phyloP scores from a whole-genome alignment of 2,888 invertebrate genomes.

The Ecliptopera silaceata region DNA sequence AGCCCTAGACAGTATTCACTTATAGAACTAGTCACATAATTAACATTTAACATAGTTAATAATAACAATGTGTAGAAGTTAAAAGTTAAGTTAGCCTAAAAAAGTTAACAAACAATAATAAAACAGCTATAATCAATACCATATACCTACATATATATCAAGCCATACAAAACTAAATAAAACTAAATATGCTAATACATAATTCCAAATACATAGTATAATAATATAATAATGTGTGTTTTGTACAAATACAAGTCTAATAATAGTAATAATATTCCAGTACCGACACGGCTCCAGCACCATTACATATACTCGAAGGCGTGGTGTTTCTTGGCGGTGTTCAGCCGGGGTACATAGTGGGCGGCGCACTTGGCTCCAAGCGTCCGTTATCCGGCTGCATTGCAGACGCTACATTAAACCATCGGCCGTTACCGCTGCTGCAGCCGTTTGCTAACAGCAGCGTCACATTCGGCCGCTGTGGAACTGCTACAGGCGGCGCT shows the following conservation, averaged over 20 bases:
- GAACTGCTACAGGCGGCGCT: conserved; percentile 61
- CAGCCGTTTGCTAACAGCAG: conserved; percentile 63
- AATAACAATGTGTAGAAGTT: too few relatives aligned
- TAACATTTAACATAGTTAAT: too few relatives aligned
- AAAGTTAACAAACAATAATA: too few relatives aligned
- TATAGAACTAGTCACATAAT: too few relatives aligned
- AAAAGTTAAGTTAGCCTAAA: too few relatives aligned
- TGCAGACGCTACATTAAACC: conserved; percentile 95
- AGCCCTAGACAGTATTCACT: too few relatives aligned
- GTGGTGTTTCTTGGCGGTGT: conserved; percentile 94
- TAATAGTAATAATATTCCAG: conserved; percentile 60
- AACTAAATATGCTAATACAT: too few relatives aligned
- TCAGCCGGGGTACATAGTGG: conserved; percentile 83
- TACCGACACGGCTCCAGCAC: conserved; percentile 81
- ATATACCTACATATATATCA: too few relatives aligned
- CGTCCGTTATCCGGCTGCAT: conserved; percentile 94
- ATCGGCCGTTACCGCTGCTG: conserved; percentile 75
- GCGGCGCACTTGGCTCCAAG: conserved; percentile 81
- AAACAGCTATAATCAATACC: too few relatives aligned
- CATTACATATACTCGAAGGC: conserved; percentile 85
- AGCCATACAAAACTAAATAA: too few relatives aligned
- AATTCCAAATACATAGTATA: too few relatives aligned
- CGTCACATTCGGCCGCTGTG: conserved; percentile 61
- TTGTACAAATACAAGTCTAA: neutral
- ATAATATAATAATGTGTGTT: too few relatives aligned